phyloP scores from a whole-genome alignment of 2,113 vertebrate species.

The Athene cunicularia region DNA sequence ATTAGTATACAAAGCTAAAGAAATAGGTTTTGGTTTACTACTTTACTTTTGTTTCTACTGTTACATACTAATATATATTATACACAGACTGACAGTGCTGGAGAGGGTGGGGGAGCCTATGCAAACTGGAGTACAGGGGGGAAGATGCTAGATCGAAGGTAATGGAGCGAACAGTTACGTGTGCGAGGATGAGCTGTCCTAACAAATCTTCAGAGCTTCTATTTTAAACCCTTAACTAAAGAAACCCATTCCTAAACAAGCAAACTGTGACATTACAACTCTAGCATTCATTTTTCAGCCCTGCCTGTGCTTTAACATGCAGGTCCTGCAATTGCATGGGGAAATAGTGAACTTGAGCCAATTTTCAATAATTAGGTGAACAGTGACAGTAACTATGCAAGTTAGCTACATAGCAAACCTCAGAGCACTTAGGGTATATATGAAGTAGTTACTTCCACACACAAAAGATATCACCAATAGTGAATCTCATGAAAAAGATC shows the following conservation, averaged over 20 bases:
- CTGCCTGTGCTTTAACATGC: not conserved
- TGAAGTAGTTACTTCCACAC: not conserved
- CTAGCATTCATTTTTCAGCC: not conserved
- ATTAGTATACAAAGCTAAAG: not conserved
- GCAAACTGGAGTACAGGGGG: not conserved
- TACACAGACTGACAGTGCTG: not conserved
- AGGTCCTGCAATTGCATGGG: accelerated
- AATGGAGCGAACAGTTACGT: accelerated
- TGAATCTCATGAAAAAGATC: not conserved
- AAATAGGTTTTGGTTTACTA: not conserved
- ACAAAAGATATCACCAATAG: not conserved
- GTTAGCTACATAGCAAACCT: not conserved
- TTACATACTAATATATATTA: not conserved
- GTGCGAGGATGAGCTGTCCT: not conserved
- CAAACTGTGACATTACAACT: not conserved
- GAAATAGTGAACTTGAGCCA: not conserved
- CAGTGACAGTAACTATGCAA: accelerated
- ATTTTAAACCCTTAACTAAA: not conserved
- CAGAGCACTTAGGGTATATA: accelerated
- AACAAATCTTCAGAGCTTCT: not conserved
- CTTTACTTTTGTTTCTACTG: not conserved
- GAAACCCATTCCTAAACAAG: not conserved
- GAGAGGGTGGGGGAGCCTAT: not conserved
- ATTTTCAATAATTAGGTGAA: not conserved
- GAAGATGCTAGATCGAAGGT: not conserved